Evolutionary conservation across 2,888 invertebrate genomes (phyloP).

Genomic region (Ditylenchus weischeri): DNA sequence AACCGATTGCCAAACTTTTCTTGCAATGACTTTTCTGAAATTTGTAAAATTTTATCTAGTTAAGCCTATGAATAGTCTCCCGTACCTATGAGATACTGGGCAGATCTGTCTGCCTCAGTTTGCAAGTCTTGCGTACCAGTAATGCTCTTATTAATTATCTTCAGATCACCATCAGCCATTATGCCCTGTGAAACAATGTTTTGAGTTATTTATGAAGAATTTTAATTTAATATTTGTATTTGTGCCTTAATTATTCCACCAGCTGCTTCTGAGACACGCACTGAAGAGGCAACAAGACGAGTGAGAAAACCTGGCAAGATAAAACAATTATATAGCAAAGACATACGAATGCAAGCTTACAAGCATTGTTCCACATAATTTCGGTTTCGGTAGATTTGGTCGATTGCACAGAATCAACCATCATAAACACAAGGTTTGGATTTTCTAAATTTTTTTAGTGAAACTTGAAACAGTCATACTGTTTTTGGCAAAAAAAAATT

Average conservation of each 20-base stretch:
- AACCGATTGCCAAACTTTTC: slow-evolving; percentile 80
- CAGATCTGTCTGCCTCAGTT: slow-evolving; percentile 94
- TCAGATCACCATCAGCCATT: slow-evolving; percentile 56
- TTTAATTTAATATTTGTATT: slow-evolving; percentile 9
- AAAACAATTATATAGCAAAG: too few species aligned
- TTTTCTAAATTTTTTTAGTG: too few species aligned
- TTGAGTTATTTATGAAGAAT: neutral
- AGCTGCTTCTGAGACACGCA: slow-evolving; percentile 61
- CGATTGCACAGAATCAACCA: too few species aligned
- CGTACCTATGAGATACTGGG: slow-evolving; percentile 77
- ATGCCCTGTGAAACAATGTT: slow-evolving; percentile 34
- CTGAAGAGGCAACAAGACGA: slow-evolving; percentile 62
- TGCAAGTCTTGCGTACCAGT: slow-evolving; percentile 77
- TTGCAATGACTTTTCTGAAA: slow-evolving; percentile 69
- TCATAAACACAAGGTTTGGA: too few species aligned
- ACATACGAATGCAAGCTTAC: too few species aligned
- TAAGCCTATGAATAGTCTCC: slow-evolving; percentile 63
- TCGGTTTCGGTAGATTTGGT: too few species aligned
- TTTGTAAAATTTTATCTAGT: neutral
- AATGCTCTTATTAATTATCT: slow-evolving; percentile 66
- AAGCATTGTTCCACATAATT: too few species aligned
- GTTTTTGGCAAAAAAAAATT: too few species aligned
- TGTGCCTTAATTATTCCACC: slow-evolving; percentile 61
- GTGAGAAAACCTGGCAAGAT: slow-evolving; percentile 51
- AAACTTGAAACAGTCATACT: too few species aligned